Conservation (phyloP, 2,113 vertebrate species). For the Gallinago jamesoni region DNA sequence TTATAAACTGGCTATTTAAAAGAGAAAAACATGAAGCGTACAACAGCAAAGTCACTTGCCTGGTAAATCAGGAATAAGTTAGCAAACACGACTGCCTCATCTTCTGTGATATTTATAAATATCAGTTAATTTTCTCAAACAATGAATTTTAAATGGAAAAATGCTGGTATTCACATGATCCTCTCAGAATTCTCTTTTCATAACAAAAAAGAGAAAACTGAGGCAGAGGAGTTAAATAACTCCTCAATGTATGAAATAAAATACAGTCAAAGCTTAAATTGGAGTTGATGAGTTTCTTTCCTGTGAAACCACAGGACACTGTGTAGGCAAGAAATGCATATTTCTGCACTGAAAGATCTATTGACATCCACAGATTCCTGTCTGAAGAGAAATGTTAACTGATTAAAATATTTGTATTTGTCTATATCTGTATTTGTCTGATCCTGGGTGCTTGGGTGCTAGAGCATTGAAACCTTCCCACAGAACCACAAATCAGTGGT, state of each 20-base stretch:
- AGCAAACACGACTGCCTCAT: background rate
- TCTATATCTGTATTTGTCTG: background rate
- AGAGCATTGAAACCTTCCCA: background rate
- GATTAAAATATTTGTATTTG: background rate
- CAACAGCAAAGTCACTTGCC: background rate
- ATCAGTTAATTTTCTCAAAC: background rate
- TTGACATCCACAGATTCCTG: background rate
- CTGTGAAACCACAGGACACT: background rate
- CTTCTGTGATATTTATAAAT: background rate
- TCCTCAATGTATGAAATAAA: background rate
- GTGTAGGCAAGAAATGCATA: background rate
- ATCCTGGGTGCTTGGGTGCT: background rate
- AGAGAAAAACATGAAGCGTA: background rate
- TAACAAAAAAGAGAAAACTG: background rate
- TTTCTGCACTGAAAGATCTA: background rate
- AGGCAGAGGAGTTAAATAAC: background rate
- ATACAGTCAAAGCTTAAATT: background rate
- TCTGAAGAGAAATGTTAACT: background rate
- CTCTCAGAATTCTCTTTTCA: background rate
- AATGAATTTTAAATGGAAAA: background rate
- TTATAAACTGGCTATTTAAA: background rate
- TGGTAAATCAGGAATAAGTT: background rate
- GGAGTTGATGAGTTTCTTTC: background rate
- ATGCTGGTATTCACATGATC: background rate
- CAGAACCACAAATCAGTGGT: background rate